Percentiles rank a stretch among this genome's conserved stretches.
phyloP scores from a whole-genome alignment of 2,113 vertebrate species.

The Atrichornis clamosus region DNA sequence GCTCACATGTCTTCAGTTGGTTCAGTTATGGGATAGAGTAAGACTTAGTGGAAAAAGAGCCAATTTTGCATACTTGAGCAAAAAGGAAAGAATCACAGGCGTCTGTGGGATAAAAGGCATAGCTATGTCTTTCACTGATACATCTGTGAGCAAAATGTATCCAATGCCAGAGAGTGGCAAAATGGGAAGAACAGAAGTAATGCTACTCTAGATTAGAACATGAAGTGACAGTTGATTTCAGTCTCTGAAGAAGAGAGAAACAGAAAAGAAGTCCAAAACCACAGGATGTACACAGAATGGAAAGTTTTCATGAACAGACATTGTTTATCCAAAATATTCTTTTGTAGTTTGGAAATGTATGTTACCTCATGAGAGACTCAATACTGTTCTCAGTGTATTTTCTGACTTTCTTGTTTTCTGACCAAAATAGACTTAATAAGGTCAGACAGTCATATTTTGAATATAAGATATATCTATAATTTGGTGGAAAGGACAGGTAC shows the following conservation, averaged over 20 bases:
- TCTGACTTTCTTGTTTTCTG: neutral
- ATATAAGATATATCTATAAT: neutral
- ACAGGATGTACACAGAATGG: neutral
- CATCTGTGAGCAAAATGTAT: neutral
- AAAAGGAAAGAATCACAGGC: neutral
- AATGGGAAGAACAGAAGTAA: neutral
- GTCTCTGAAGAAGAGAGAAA: neutral
- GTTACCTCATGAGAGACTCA: neutral
- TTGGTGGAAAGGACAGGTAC: neutral
- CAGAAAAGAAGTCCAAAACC: neutral
- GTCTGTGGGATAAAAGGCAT: neutral
- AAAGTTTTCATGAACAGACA: neutral
- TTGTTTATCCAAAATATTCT: neutral
- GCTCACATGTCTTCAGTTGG: neutral
- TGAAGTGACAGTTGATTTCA: neutral
- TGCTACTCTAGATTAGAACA: neutral
- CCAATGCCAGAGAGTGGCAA: neutral
- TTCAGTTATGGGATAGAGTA: neutral
- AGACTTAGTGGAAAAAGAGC: neutral
- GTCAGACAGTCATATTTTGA: neutral
- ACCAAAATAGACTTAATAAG: neutral
- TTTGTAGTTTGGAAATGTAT: neutral
- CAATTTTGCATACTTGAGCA: neutral
- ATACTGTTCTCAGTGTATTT: neutral
- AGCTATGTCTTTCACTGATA: neutral